Evolutionary conservation across 2,888 invertebrate genomes (phyloP), one percentile per base, ranked within the genome.

Genomic region (Asteroscopus sphinx): DNA sequence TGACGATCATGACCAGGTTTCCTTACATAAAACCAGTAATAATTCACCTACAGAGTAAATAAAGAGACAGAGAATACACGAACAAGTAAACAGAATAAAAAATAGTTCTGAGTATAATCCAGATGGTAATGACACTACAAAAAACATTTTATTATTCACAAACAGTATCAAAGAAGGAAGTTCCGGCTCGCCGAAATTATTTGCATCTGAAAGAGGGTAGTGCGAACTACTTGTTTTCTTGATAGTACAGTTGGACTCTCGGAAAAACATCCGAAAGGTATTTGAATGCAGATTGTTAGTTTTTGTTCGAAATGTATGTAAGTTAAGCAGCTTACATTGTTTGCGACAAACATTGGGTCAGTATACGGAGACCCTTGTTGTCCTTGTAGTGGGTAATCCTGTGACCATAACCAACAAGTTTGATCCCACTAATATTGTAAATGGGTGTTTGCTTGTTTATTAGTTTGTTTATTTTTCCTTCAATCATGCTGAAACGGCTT

Each of bases 121-220:
- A 57, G 61, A 68, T 69, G 60, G 64, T 82, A 79, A 83, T 79
- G 79, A 79, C 56, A 77, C 76, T 75, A 81, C 74, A 65, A 79
- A 78, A 79, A 82, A 77, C 77, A 81, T 83, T 83, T 82, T 79
- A 76, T 73, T 83, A 86, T 86, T 88, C 87, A 86, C 85, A 88
- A 88, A 85, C 83, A 78, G 77, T 73, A 64, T 64, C 73, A 69
- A 77, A 82, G 81, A 77, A 79, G 77, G 71, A 81, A 87, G 81
- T 85, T 82, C 78, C 69, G 74, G 77, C 73, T 80, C 69, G 59
- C 79, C 78, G 69, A 86, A 87, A 88, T 86, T 86, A 89, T 90
- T 90, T 89, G 87, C 90, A 90, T 90, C 83, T 82, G 77, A 89
- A 89, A 88, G 87, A 82, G 80, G 76, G 69, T 77, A 74, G 76